phyloP scores from a whole-genome alignment of 2,797 vertebrate genomes.

The Benthosema pterotum region DNA sequence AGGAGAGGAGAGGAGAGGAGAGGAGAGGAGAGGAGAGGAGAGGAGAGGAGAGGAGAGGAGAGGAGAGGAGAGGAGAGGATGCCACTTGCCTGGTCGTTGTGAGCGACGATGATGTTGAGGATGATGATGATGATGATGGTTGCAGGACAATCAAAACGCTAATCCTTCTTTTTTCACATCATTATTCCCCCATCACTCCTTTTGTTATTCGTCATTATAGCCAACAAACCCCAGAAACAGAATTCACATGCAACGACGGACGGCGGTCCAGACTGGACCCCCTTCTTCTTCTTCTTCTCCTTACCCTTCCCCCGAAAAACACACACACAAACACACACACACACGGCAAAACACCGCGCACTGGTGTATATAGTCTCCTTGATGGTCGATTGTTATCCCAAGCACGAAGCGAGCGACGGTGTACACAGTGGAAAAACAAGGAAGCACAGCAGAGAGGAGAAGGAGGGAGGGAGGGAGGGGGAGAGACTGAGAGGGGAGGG shows the following conservation, averaged over 20 bases:
- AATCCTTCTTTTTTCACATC: conserved; percentile 89
- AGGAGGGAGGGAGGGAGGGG: conserved; percentile 18
- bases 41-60: conserved; percentile 55
- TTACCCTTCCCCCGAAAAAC: too few relatives aligned
- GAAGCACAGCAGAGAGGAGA: conserved; percentile 64
- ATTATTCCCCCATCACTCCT: too few relatives aligned
- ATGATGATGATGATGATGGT: too few relatives aligned
- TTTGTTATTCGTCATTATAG: too few relatives aligned
- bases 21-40: conserved; percentile 18
- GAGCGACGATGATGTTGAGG: too few relatives aligned
- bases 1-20: conserved; percentile 39
- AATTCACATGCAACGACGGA: conserved; percentile 44
- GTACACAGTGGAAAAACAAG: conserved; percentile 80
- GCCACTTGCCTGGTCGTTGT: conserved; percentile 87
- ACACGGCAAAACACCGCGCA: too few relatives aligned
- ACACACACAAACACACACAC: too few relatives aligned
- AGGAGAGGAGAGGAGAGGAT: conserved; percentile 59
- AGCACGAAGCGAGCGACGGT: conserved; percentile 84
- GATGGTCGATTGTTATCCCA: conserved; percentile 77
- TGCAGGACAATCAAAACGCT: conserved; percentile 83
- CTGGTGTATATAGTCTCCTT: too few relatives aligned
- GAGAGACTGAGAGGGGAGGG: conserved; percentile 43
- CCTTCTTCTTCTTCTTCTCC: too few relatives aligned
- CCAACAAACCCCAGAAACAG: conserved; percentile 75
- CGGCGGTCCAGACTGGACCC: too few relatives aligned